Base-by-base conservation (phyloP, 1,140 invertebrate genomes). In the Myzus persicae region DNA sequence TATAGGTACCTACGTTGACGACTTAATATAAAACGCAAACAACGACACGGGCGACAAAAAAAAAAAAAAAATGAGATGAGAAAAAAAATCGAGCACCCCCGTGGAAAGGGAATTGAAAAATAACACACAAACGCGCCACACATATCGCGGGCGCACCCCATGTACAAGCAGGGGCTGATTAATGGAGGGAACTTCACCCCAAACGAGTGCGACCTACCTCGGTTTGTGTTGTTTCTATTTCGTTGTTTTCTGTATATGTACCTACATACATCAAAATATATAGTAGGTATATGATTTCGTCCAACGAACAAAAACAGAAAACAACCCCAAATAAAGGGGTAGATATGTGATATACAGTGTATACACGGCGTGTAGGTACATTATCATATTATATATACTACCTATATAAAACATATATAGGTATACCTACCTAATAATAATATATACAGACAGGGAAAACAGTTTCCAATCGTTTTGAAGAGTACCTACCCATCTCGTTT, bases 21-120 rank as follows among this genome's bases (percentile, higher is more conserved):
- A 90, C 88, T 90, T 40, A 90, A 90, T 90, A 90, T 59, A 59
- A 90, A 59, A 90, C 88, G 38, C 51, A 90, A 59, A 90, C 51
- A 90, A 40, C 88, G 88, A 90, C 88, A 90, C 6, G 51, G 51
- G 51, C 11, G 51, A 90, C 40, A 40, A 31, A 40, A 42, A 90
- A 26, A 40, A 9, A 44, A 85, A 24, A 36, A 48, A 46, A n/a
- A 87, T n/a, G 5, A 46, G 42, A 85, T n/a, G 46, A 46, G 22
- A 24, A 40, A 67, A 46, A 48, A 48, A 59, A 67, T 59, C 51
- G 88, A 59, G 36, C 88, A 40, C 87, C 87, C 46, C 46, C 14
- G 3, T 18, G 31, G n/a, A 48, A 24, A 51, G 48, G 46, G 67
- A 44, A 90, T 90, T 67, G 51, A 90, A 90, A 90, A 67, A 67